A percentile compares a stretch with the other conserved stretches of the same genome.
Conservation (phyloP, 2,888 invertebrate species). For the Synanthedon andrenaeformis region DNA sequence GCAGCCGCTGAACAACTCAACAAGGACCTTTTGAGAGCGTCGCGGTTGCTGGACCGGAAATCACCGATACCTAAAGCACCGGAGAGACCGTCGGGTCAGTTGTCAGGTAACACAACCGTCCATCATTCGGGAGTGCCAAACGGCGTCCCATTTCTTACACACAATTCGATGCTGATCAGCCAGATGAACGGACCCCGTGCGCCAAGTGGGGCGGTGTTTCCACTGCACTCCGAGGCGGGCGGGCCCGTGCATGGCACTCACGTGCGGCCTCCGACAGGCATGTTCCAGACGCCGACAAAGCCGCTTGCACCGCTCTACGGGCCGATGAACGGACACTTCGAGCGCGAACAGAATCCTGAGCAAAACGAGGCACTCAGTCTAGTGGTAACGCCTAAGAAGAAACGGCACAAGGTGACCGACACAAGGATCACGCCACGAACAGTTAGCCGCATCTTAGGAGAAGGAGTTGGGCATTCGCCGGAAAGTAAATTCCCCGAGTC, state of each 20-base stretch:
- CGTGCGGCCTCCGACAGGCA: slow-evolving; percentile 74
- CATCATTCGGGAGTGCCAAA: slow-evolving; percentile 56
- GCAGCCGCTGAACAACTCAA: slow-evolving; percentile 87
- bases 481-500: slow-evolving; percentile 73
- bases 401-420: slow-evolving; percentile 96
- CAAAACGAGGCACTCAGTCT: slow-evolving; percentile 95
- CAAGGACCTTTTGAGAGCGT: slow-evolving; percentile 85
- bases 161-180: slow-evolving; percentile 59
- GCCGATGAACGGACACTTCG: slow-evolving; percentile 73
- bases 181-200: slow-evolving; percentile 73
- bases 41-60: slow-evolving; percentile 85
- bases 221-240: slow-evolving; percentile 77
- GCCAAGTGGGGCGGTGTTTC: slow-evolving; percentile 73
- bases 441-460: slow-evolving; percentile 87
- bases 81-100: slow-evolving; percentile 69
- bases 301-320: slow-evolving; percentile 77
- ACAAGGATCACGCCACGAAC: slow-evolving; percentile 92
- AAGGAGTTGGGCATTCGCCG: slow-evolving; percentile 80
- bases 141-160: slow-evolving; percentile 58
- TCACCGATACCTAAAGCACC: slow-evolving; percentile 81
- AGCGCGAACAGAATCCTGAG: slow-evolving; percentile 79
- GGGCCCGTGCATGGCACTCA: slow-evolving; percentile 56
- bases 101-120: slow-evolving; percentile 71
- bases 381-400: slow-evolving; percentile 95
- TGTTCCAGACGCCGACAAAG: slow-evolving; percentile 89